These are phyloP conservation scores for Drosophila yakuba DNA, from an alignment of 1,140 invertebrate species.

Conservation along the genomic window DNA sequence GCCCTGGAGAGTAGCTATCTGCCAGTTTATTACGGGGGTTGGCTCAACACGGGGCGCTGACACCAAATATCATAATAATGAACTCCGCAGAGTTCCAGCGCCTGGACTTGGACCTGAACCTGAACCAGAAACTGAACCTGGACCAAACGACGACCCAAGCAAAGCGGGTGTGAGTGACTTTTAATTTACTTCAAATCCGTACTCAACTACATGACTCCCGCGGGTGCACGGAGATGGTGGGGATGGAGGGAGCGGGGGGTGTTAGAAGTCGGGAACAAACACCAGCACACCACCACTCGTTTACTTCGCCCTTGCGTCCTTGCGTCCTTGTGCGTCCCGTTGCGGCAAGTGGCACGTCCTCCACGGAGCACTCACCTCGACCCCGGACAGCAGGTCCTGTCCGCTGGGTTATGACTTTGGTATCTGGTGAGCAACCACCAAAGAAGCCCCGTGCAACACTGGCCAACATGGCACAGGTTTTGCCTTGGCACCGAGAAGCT, in stretches of 20 bases:
- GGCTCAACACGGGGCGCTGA: conserved; percentile 65
- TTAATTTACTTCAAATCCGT: conserved; percentile 84
- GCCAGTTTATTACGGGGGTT: conserved; percentile 13
- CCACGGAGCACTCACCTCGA: conserved; percentile 40
- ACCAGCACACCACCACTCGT: not conserved
- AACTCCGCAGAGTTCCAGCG: conserved; percentile 41
- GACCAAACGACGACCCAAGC: no score
- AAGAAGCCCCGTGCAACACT: conserved; percentile 40
- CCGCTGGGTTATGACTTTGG: conserved; percentile 54
- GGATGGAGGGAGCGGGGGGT: no score
- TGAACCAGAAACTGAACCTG: no score
- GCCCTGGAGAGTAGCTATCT: conserved; percentile 35
- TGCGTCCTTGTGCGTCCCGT: conserved; percentile 1
- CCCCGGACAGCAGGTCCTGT: conserved; percentile 6
- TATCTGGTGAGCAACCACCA: conserved; percentile 43
- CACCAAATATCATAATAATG: conserved; percentile 84
- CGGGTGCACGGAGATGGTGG: not conserved
- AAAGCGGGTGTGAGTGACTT: conserved; percentile 74
- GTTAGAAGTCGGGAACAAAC: no score
- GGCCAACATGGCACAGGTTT: not conserved
- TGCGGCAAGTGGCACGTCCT: conserved; percentile 51
- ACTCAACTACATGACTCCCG: conserved; percentile 78
- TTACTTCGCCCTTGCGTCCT: not conserved
- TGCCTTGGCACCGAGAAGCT: not conserved
- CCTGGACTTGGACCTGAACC: conserved; percentile 5